Base-by-base conservation (phyloP, 2,888 invertebrate genomes). In the Apeira syringaria region DNA sequence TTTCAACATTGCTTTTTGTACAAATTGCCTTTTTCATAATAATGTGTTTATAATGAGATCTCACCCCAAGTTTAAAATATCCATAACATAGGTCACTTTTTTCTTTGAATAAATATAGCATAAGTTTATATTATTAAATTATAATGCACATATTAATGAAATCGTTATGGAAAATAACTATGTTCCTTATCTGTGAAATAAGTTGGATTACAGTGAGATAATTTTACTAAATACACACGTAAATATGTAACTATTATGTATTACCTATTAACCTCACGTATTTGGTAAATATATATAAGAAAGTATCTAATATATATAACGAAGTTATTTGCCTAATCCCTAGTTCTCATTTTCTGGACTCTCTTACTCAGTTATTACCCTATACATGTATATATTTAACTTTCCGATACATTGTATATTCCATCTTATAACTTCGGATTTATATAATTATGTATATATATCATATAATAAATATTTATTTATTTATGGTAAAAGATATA, bases 271-370 rank as follows among this genome's bases (percentile, higher is more conserved):
- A 5, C 4, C 1, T 17, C 5, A 17, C 6, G 6, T 17, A 5
- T 17, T 17, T 6, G 6, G 24, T 54, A 52, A 24, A 24, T 35
- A 35, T 9, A 30, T 35, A n/a, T n/a, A n/a, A n/a, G n/a, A n/a
- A n/a, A n/a, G n/a, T n/a, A n/a, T n/a, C n/a, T 13, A 10, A 7
- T 29, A 27, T 34, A 33, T 9, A 12, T 6, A 24, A 55, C 44
- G 53, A 57, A 54, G 53, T 55, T 56, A 24, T 9, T 9, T 9
- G 52, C 49, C 52, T 63, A 70, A 68, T 22, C 36, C 47, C 64
- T 73, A 72, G 61, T 58, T 75, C 74, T 71, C 76, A 74, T 71
- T 80, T 74, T 80, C 72, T 77, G 74, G 74, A 79, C 73, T 68
- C 68, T 60, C 68, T 37, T 27, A 11, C 30, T n/a, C n/a, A n/a